Percentiles rank a stretch among this genome's conserved stretches.
phyloP scores from a whole-genome alignment of 2,113 vertebrate species.

The Collichthys lucidus region DNA sequence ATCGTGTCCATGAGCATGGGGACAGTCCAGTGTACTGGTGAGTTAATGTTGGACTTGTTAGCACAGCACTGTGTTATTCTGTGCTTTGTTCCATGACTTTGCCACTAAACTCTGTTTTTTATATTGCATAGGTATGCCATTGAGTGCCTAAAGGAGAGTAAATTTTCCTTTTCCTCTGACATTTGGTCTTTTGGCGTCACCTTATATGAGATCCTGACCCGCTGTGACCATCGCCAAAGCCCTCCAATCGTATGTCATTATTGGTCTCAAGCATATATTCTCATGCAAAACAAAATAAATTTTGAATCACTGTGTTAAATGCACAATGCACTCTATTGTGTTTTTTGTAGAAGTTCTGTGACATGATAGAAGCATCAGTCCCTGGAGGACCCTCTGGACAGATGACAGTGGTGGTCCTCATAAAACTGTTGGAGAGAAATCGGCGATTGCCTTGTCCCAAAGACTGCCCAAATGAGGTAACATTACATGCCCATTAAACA shows the following conservation, averaged over 20 bases:
- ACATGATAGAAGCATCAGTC: conserved; percentile 84
- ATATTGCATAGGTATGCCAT: conserved; percentile 88
- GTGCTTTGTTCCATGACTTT: conserved; percentile 1
- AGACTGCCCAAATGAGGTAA: conserved; percentile 89
- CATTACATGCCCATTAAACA: not conserved
- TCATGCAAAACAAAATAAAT: not conserved
- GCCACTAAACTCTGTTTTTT: conserved; percentile 1
- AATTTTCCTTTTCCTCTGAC: conserved; percentile 93
- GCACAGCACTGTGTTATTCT: not conserved
- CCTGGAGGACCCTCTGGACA: conserved; percentile 67
- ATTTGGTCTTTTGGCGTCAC: conserved; percentile 96
- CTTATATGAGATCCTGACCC: conserved; percentile 92
- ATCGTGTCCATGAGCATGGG: conserved; percentile 90
- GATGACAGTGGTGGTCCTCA: conserved; percentile 88
- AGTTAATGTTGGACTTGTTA: conserved; percentile 42
- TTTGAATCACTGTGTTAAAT: not conserved
- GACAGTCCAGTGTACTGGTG: conserved; percentile 96
- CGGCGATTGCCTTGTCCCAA: conserved; percentile 85
- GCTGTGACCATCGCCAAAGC: conserved; percentile 85
- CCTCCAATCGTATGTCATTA: conserved; percentile 85
- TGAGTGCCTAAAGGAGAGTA: conserved; percentile 92
- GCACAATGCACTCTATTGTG: not conserved
- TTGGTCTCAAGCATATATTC: not conserved
- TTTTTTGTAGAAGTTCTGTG: conserved; percentile 86
- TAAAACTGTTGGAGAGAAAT: conserved; percentile 85